Evolutionary conservation across 2,888 invertebrate genomes (phyloP).

Genomic region (Teleogryllus oceanicus): DNA sequence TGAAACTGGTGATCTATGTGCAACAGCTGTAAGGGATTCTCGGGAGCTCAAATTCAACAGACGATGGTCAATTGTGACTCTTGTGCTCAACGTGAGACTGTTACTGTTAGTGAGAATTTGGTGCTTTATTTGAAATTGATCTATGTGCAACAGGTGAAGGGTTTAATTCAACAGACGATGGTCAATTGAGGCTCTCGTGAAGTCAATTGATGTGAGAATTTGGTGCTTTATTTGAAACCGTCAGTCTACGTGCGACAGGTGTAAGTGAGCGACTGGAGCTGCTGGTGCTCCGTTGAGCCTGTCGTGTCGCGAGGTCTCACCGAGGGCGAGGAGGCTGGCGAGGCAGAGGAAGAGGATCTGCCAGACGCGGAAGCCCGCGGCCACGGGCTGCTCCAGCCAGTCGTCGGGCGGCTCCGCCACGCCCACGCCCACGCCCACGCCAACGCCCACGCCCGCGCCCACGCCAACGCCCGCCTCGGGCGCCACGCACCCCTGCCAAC

Average conservation of each 20-base stretch:
- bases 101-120: not conserved
- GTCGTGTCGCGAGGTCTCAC: conserved; percentile 47
- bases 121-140: too few species aligned
- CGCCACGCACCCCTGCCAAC: conserved; percentile 26
- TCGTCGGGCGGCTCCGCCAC: conserved; percentile 43
- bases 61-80: too few species aligned
- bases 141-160: too few species aligned
- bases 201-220: too few species aligned
- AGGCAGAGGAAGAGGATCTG: conserved; percentile 72
- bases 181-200: too few species aligned
- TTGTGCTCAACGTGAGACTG: too few species aligned
- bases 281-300: too few species aligned
- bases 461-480: not conserved
- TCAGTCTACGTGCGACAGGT: not conserved
- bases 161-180: too few species aligned
- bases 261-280: not conserved
- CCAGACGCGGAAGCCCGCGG: conserved; percentile 74
- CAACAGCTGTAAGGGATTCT: too few species aligned
- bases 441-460: not conserved
- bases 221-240: too few species aligned
- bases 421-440: not conserved
- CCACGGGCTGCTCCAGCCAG: conserved; percentile 69
- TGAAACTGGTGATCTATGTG: too few species aligned
- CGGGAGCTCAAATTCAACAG: too few species aligned
- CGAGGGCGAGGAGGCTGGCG: conserved; percentile 59